Evolutionary conservation across 2,113 vertebrate genomes (phyloP).

Genomic region (Oncorhynchus tshawytscha): DNA sequence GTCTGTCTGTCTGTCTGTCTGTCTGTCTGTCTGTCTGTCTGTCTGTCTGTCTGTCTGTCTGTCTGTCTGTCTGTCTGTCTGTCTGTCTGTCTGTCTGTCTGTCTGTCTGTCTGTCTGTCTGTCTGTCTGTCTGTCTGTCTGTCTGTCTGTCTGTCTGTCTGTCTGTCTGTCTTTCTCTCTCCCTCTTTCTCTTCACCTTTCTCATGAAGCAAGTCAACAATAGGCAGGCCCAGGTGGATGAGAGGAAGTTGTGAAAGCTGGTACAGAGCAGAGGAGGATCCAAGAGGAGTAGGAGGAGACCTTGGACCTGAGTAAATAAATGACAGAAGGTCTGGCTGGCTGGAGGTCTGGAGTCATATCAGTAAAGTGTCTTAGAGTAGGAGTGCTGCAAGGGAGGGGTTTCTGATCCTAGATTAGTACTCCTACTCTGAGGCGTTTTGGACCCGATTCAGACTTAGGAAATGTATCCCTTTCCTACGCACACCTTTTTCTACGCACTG

Average conservation of each 20-base stretch:
- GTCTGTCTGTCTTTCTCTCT: background rate
- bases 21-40: background rate
- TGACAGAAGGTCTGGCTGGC: background rate
- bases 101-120: no score
- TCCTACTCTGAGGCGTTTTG: no score
- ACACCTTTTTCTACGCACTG: no score
- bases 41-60: background rate
- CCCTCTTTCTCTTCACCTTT: constrained; percentile 20
- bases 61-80: background rate
- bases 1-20: background rate
- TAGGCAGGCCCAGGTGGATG: constrained; percentile 16
- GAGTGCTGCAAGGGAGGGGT: no score
- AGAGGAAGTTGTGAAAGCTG: constrained; percentile 7
- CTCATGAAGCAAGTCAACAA: background rate
- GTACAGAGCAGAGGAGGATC: background rate
- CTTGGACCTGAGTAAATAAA: background rate
- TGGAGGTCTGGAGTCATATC: background rate
- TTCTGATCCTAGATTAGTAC: no score
- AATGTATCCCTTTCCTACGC: no score
- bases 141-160: no score
- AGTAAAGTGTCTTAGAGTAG: no score
- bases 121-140: no score
- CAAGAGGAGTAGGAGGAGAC: constrained; percentile 22
- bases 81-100: no score
- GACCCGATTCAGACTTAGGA: no score